A percentile compares a stretch with the other conserved stretches of the same genome.
Evolutionary conservation across 2,113 vertebrate genomes (phyloP).

Genomic region (Myotis davidii): DNA sequence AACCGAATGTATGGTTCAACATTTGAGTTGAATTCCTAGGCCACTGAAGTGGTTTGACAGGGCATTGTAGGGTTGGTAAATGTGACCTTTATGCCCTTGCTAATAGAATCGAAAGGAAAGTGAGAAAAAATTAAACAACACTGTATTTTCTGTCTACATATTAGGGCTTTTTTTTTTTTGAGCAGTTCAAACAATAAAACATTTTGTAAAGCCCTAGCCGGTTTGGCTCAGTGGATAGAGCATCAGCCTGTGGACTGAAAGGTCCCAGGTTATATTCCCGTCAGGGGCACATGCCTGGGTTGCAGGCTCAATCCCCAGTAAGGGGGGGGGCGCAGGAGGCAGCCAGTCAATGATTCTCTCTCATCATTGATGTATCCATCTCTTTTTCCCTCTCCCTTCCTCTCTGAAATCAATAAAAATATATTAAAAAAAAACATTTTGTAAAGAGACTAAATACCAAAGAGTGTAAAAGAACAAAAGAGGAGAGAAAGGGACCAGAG

Average conservation of each 20-base stretch:
- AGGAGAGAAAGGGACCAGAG: neutral
- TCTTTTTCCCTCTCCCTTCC: too few relatives aligned
- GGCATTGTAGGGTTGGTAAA: neutral
- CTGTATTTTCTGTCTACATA: neutral
- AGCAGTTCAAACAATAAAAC: conserved; percentile 40
- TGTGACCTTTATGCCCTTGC: conserved; percentile 48
- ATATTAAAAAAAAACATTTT: conserved; percentile 26
- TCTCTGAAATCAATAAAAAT: too few relatives aligned
- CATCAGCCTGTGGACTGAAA: too few relatives aligned
- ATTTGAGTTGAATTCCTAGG: conserved; percentile 29
- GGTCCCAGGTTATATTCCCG: too few relatives aligned
- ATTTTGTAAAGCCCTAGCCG: conserved; percentile 56
- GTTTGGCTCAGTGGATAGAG: too few relatives aligned
- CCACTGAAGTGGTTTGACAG: neutral
- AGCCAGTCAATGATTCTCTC: too few relatives aligned
- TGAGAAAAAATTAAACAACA: conserved; percentile 15
- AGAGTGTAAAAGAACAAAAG: neutral
- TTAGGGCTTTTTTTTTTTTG: neutral
- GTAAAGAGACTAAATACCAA: conserved; percentile 23
- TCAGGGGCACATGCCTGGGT: too few relatives aligned
- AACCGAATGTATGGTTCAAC: neutral
- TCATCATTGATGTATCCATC: too few relatives aligned
- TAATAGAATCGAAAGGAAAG: conserved; percentile 32
- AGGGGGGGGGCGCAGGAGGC: too few relatives aligned
- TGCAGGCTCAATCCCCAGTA: too few relatives aligned